phyloP scores from a whole-genome alignment of 2,113 vertebrate genomes.

The Myotis yumanensis region DNA sequence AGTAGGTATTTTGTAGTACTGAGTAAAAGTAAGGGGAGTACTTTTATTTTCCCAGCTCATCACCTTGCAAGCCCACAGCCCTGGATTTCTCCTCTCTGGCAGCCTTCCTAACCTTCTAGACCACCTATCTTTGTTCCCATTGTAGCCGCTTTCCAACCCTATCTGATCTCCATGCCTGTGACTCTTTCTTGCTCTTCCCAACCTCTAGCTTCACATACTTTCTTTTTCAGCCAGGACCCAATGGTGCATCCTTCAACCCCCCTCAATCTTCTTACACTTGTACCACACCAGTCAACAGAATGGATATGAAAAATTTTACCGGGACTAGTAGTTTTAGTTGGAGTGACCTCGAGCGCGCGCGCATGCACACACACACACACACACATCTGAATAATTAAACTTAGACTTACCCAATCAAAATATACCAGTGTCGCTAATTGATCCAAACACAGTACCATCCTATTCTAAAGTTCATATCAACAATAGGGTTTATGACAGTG shows the following conservation, averaged over 20 bases:
- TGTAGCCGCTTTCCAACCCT: background rate
- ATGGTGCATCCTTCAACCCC: background rate
- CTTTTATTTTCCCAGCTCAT: slow-evolving; percentile 11
- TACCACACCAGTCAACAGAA: background rate
- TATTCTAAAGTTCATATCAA: background rate
- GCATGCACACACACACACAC: background rate
- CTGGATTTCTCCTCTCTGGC: background rate
- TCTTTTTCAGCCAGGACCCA: background rate
- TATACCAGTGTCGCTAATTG: background rate
- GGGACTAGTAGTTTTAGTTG: slow-evolving; percentile 63
- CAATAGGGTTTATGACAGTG: background rate
- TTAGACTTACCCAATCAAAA: background rate
- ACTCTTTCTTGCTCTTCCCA: background rate
- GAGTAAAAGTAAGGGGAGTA: background rate
- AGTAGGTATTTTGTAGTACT: background rate
- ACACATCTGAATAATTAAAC: background rate
- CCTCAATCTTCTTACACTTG: background rate
- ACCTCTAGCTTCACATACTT: slow-evolving; percentile 1
- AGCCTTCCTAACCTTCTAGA: background rate
- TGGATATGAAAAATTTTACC: accelerated
- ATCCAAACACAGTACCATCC: background rate
- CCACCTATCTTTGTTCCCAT: background rate
- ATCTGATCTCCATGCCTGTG: background rate
- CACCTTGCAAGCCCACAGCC: background rate
- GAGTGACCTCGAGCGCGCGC: slow-evolving; percentile 52